These are phyloP conservation scores for Atrichornis clamosus DNA, from an alignment of 2,113 vertebrate genomes.

Conservation along the genomic window DNA sequence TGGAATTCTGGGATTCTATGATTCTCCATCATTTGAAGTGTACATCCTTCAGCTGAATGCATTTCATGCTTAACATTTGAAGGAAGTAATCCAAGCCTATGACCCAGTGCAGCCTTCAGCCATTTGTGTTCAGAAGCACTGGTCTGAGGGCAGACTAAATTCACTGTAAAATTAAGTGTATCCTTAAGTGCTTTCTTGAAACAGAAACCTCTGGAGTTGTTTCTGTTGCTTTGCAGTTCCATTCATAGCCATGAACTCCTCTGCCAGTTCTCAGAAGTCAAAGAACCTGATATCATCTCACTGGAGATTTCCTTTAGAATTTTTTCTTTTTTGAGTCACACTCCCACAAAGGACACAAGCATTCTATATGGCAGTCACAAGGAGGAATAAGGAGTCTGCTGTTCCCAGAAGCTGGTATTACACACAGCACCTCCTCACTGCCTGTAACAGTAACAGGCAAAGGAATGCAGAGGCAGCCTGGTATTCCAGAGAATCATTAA, in stretches of 20 bases:
- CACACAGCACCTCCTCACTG: not conserved
- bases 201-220: not conserved
- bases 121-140: not conserved
- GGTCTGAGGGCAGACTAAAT: not conserved
- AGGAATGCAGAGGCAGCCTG: rapidly evolving
- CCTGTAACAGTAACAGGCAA: not conserved
- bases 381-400: not conserved
- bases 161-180: not conserved
- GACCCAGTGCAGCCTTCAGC: no score
- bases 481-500: not conserved
- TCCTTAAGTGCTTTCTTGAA: not conserved
- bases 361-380: not conserved
- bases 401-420: not conserved
- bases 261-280: not conserved
- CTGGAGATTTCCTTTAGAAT: not conserved
- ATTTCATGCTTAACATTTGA: not conserved
- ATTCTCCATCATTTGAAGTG: not conserved
- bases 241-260: not conserved
- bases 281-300: not conserved
- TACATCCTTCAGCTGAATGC: not conserved
- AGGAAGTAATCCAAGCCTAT: not conserved
- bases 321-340: not conserved
- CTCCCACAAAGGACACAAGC: not conserved
- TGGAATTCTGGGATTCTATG: not conserved
- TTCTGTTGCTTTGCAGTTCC: not conserved